Evolutionary conservation across 2,113 vertebrate species (phyloP).

Genomic region (Aplodontia rufa): DNA sequence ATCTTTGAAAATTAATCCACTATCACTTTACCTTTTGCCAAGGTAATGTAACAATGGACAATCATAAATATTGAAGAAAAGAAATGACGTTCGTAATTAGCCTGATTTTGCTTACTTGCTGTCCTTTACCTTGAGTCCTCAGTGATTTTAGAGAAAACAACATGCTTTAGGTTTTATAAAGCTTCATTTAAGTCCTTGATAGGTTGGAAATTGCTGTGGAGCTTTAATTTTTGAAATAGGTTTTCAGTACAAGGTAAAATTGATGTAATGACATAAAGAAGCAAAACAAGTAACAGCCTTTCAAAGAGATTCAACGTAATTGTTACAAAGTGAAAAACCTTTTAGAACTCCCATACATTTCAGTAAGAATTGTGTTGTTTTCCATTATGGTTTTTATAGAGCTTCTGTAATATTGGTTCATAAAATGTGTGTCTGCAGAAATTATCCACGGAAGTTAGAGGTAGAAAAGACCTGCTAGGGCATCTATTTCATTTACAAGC

Average conservation of each 20-base stretch:
- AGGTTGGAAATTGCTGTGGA: constrained; percentile 61
- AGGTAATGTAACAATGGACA: constrained; percentile 7
- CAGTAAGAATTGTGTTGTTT: constrained; percentile 73
- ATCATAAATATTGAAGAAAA: constrained; percentile 34
- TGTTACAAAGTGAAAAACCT: constrained; percentile 76
- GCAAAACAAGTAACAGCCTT: constrained; percentile 74
- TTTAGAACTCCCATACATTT: constrained; percentile 70
- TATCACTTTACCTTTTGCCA: constrained; percentile 29
- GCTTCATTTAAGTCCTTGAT: constrained; percentile 29
- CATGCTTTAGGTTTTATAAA: constrained; percentile 26
- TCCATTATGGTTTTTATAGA: constrained; percentile 80
- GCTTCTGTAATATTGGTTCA: constrained; percentile 75
- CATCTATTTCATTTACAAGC: constrained; percentile 76
- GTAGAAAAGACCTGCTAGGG: constrained; percentile 67
- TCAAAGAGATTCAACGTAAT: constrained; percentile 73
- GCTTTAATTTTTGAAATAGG: constrained; percentile 71
- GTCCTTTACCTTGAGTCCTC: background rate
- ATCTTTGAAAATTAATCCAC: constrained; percentile 4
- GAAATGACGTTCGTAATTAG: constrained; percentile 26
- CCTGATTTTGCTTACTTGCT: background rate
- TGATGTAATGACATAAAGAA: constrained; percentile 71
- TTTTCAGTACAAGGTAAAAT: constrained; percentile 66
- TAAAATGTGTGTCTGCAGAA: constrained; percentile 78
- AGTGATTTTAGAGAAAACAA: constrained; percentile 39
- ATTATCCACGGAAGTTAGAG: constrained; percentile 78